A percentile compares a stretch with the other conserved stretches of the same genome.
Conservation (phyloP, 2,888 invertebrate genomes). For the Drosophila picticornis region DNA sequence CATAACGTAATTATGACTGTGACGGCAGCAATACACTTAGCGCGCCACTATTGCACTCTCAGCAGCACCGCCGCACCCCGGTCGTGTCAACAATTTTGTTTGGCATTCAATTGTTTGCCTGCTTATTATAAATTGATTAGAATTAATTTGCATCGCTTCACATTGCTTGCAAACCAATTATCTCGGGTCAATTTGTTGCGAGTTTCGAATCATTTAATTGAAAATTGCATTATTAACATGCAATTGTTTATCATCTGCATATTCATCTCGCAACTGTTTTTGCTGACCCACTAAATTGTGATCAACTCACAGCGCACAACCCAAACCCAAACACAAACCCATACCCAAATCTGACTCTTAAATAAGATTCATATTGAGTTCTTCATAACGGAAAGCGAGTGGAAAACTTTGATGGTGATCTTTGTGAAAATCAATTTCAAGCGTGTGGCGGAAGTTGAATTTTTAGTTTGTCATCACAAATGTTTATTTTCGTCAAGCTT, state of each 20-base stretch:
- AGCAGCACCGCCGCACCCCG: constrained; percentile 1
- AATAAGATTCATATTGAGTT: not conserved
- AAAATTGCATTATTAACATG: constrained; percentile 22
- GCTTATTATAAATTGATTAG: constrained; percentile 42
- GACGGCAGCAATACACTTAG: constrained; percentile 63
- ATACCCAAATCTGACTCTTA: not conserved
- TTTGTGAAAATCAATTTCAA: not conserved
- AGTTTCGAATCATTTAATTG: constrained; percentile 23
- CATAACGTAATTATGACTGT: constrained; percentile 59
- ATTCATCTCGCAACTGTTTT: not conserved
- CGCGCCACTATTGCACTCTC: constrained; percentile 34
- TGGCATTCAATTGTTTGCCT: constrained; percentile 27
- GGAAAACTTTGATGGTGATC: not conserved
- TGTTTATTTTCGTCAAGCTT: not conserved
- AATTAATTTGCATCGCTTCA: constrained; percentile 29
- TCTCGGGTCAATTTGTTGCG: constrained; percentile 19
- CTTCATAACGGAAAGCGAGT: not conserved
- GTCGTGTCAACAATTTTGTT: constrained; percentile 28
- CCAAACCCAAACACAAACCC: not conserved
- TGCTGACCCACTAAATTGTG: not conserved
- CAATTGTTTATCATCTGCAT: not conserved
- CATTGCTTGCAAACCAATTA: constrained; percentile 16
- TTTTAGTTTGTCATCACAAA: not conserved
- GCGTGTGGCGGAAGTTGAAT: not conserved
- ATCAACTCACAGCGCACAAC: not conserved